Evolutionary conservation across 2,797 vertebrate genomes (phyloP), one percentile per base, ranked within the genome.

Genomic region (Sebastes steindachneri): DNA sequence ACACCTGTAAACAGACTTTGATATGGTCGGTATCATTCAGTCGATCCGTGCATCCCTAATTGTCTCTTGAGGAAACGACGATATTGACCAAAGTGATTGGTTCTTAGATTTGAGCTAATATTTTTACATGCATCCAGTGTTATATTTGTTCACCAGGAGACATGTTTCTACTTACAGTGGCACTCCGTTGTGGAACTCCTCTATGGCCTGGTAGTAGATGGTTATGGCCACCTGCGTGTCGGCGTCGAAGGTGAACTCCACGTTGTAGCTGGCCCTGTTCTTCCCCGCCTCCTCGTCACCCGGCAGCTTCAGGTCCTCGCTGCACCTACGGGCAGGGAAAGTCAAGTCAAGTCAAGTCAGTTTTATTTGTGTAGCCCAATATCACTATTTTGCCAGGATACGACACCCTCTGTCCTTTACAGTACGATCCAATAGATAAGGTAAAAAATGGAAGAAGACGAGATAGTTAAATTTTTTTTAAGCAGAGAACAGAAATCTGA

Each of bases 211-310:
- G 89, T 99, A 99, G 93, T 99, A 99, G 95, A 99, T 97, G 83
- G 98, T 99, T 87, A 99, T 98, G 95, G 98, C 98, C 80, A 99
- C 98, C 0, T 97, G 97, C 1, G 97, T 95, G 4, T 99, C 99
- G 0, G 98, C 97, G 75, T 99, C 99, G 0, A 99, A 99, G 77
- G 97, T 98, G 93, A 99, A 99, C 95, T 99, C 99, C 26, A 99
- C 97, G 2, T 98, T 99, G 95, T 99, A 99, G 88, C 96, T 96
- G 77, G 97, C 96, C 63, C 95, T 95, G 55, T 96, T 95, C 82
- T 95, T 96, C 59, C 91, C 96, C 33, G 92, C 92, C 15, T 88
- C 94, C 77, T 99, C 98, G 2, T 97, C 97, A 0, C 96, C 96
- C 0, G 96, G 96, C 60, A 96, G 92, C 94, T 98, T 99, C 87